Base-by-base conservation (phyloP, 2,888 invertebrate species). In the Meta bourneti region DNA sequence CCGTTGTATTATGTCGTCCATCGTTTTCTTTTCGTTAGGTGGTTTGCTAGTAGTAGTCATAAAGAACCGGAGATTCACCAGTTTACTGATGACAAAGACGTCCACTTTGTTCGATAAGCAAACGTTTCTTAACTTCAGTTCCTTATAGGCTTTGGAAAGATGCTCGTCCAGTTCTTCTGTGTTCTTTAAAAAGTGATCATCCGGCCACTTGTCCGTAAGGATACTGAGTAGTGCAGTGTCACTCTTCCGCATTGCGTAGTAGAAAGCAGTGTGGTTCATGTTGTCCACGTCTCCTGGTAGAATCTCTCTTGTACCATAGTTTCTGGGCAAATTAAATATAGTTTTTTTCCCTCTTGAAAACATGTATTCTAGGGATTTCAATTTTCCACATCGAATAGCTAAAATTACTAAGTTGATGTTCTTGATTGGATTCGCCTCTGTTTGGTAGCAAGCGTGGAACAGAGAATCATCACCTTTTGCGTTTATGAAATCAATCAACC, bases 231-330 rank as follows among this genome's bases (percentile, higher is more conserved):
- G 84, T 7, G 71, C 9, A 34, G 54, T 48, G 34, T 49, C 49
- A 13, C 51, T 72, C 0, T 74, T 86, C 19, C 82, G 75, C 16
- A 87, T 75, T 1, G 86, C 75, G 69, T 91, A 87, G 49, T 91
- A 89, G 52, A 89, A 83, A 13, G 89, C 77, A 71, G 75, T 77
- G 16, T 85, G 85, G 49, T 70, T 11, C 7, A 19, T 16, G 13
- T 79, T 85, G 34, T 90, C 90, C 8, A 20, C 48, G n/a, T 85
- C 79, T n/a, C 9, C 16, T n/a, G 69, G 74, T 13, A n/a, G 20
- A n/a, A 19, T 69, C 13, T 11, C 51, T 61, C 16, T 9, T 16
- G 13, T 16, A 6, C 9, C 61, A 16, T 5, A 16, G 13, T 61
- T 61, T 9, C 16, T 5, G 16, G 61, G 0, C 5, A 61, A 16